Evolutionary conservation across 1,140 invertebrate species (phyloP), one percentile per base, ranked within the genome.

Genomic region (Zophobas morio): DNA sequence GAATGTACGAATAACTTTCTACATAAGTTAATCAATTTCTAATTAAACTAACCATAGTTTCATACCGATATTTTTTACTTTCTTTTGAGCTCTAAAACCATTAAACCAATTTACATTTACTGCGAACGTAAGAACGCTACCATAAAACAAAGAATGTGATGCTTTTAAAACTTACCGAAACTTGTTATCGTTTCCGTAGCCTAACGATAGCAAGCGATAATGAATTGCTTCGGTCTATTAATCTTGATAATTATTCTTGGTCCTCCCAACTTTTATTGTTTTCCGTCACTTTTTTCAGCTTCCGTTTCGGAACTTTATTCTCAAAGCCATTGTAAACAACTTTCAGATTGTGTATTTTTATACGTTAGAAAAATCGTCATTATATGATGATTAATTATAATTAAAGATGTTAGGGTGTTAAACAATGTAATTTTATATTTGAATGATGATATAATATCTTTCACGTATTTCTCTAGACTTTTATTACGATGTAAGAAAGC

Each of bases 161-260:
- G 74, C 54, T 66, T 75, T 75, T 75, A 75, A 75, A 75, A 75
- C 74, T 75, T 75, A 75, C 56, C 40, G 47, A 75, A 75, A 53
- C 74, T 66, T 57, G 74, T 75, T 75, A 75, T 57, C 56, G 74
- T 66, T 75, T 75, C 74, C 74, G 56, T 42, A 66, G 6, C 54
- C 60, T 63, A 71, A 75, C 56, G 60, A 75, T 63, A 75, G 74
- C 74, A 33, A 75, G 60, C 74, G 74, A 66, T 75, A 75, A 75
- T 75, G 74, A 75, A 75, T 75, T 42, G 74, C 60, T 57, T 33
- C 74, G 74, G 74, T 75, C 74, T 75, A 75, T 75, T 75, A 75
- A 75, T 75, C 74, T 75, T 75, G 74, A 75, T 75, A 75, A 75
- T 75, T 75, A 75, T 75, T 63, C 74, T 56, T 47, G 42, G 56